A percentile compares a stretch with the other conserved stretches of the same genome.
Conservation (phyloP, 2,797 vertebrate genomes). For the Ctenopoma multispine region DNA sequence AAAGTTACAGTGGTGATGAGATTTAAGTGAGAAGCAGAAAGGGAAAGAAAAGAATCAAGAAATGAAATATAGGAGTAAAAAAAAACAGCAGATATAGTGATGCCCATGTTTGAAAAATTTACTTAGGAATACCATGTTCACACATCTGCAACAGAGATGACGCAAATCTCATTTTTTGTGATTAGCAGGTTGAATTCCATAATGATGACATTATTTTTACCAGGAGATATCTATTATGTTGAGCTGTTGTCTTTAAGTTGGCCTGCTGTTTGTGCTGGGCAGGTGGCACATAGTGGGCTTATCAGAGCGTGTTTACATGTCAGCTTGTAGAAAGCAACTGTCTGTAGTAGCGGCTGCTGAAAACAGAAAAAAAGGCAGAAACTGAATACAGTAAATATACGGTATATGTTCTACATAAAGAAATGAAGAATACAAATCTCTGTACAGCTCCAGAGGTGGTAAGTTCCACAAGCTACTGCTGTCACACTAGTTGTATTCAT, state of each 20-base stretch:
- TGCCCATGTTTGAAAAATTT: too few species aligned
- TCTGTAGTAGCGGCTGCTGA: neutral
- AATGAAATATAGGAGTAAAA: too few species aligned
- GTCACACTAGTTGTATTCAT: constrained; percentile 15
- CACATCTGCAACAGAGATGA: too few species aligned
- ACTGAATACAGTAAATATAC: too few species aligned
- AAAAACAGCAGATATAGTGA: too few species aligned
- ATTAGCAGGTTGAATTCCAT: too few species aligned
- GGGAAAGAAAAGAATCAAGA: neutral
- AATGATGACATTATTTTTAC: too few species aligned
- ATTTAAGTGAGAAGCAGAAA: neutral
- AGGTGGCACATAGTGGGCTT: neutral
- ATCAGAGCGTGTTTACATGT: neutral
- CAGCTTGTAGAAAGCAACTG: neutral
- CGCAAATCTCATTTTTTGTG: too few species aligned
- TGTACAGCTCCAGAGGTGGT: neutral
- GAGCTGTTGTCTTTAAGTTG: neutral
- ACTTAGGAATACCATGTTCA: too few species aligned
- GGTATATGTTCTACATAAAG: neutral
- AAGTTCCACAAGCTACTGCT: neutral
- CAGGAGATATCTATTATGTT: too few species aligned
- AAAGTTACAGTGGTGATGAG: neutral
- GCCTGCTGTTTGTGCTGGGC: neutral
- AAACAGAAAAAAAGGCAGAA: neutral
- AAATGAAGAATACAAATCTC: neutral